Evolutionary conservation across 2,797 vertebrate species (phyloP).

Genomic region (Pachyuromys duprasi): DNA sequence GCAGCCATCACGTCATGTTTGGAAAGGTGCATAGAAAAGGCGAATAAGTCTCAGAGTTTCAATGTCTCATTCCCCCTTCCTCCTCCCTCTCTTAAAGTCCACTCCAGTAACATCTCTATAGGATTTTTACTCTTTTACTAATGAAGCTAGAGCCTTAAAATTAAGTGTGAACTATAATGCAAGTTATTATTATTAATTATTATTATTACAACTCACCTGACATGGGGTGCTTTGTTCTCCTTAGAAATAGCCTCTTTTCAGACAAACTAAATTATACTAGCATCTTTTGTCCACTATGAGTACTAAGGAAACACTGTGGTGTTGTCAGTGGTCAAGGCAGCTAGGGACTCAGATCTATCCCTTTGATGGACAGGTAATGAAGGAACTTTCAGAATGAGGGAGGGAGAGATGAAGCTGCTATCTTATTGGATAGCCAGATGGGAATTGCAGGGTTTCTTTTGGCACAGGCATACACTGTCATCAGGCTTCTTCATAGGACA

Average conservation of each 20-base stretch:
- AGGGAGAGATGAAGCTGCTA: not conserved
- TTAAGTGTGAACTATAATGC: not conserved
- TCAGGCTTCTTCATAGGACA: not conserved
- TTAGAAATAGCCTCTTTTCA: conserved; percentile 51
- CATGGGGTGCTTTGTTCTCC: conserved; percentile 1
- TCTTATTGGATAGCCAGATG: not conserved
- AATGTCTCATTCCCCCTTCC: not conserved
- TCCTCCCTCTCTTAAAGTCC: no score
- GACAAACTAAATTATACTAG: conserved; percentile 19
- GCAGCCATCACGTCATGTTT: conserved; percentile 63
- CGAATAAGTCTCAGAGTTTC: conserved; percentile 14
- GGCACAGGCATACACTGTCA: not conserved
- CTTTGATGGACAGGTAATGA: not conserved
- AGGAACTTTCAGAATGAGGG: not conserved
- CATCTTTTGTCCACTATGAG: not conserved
- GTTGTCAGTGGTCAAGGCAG: not conserved
- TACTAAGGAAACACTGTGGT: not conserved
- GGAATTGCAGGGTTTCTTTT: not conserved
- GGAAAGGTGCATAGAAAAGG: conserved; percentile 30
- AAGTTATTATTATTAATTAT: not conserved
- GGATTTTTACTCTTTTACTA: not conserved
- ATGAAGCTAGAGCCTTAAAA: conserved; percentile 32
- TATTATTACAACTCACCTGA: not conserved
- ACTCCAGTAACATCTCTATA: conserved; percentile 8
- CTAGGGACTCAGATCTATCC: not conserved